Evolutionary conservation across 35 echinoderm and acorn worm species (phyloP).

Genomic region (Heliocidaris erythrogramma): DNA sequence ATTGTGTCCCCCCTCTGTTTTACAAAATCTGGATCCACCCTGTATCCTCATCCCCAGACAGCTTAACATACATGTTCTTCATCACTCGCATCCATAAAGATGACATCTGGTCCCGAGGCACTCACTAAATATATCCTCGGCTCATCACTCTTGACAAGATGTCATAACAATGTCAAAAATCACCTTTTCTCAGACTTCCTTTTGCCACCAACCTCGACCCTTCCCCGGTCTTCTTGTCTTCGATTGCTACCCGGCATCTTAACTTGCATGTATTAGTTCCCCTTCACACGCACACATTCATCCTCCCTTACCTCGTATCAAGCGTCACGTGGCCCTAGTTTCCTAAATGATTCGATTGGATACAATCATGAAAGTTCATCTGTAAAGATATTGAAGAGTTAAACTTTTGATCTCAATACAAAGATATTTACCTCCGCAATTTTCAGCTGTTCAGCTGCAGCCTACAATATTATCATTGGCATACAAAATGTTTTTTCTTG

Average conservation of each 20-base stretch:
- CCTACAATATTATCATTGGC: too few species aligned
- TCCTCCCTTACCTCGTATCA: background rate
- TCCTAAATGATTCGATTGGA: too few species aligned
- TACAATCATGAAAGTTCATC: too few species aligned
- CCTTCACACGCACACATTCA: background rate
- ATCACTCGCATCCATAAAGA: background rate
- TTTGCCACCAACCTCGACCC: background rate
- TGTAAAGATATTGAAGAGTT: too few species aligned
- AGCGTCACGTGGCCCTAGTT: too few species aligned
- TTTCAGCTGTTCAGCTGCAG: too few species aligned
- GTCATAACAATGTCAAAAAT: slow-evolving; percentile 7
- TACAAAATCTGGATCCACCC: too few species aligned
- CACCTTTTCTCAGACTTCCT: background rate
- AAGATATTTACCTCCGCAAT: too few species aligned
- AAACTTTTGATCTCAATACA: too few species aligned
- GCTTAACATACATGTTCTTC: background rate
- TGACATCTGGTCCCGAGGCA: background rate
- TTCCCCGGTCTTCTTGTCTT: background rate
- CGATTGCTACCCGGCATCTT: background rate
- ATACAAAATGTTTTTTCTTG: too few species aligned
- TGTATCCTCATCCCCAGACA: background rate
- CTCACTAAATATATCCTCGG: slow-evolving; percentile 2
- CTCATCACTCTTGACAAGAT: background rate
- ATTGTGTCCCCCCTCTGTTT: too few species aligned
- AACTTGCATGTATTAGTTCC: background rate